phyloP scores from a whole-genome alignment of 2,797 vertebrate species.

The Chelon labrosus region DNA sequence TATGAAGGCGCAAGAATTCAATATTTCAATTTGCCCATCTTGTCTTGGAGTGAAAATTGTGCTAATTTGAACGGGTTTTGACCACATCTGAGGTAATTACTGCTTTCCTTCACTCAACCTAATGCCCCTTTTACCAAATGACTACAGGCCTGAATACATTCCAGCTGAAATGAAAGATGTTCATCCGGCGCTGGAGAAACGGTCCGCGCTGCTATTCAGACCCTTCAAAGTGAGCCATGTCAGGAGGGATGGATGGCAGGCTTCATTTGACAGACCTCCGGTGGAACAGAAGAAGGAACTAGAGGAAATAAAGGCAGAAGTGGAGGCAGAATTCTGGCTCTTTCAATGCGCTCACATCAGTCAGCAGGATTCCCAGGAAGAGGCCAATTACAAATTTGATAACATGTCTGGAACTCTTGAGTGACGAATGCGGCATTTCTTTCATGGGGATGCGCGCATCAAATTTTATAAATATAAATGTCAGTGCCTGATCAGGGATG shows the following conservation, averaged over 20 bases:
- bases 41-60: slow-evolving; percentile 28
- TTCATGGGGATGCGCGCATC: slow-evolving; percentile 80
- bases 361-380: slow-evolving; percentile 81
- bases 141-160: slow-evolving; percentile 63
- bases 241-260: slow-evolving; percentile 79
- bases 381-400: slow-evolving; percentile 90
- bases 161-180: slow-evolving; percentile 53
- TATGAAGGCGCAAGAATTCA: slow-evolving; percentile 41
- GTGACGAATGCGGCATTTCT: slow-evolving; percentile 91
- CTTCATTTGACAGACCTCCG: slow-evolving; percentile 73
- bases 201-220: slow-evolving; percentile 56
- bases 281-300: slow-evolving; percentile 26
- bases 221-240: slow-evolving; percentile 84
- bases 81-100: slow-evolving; percentile 58
- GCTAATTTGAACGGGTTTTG: slow-evolving; percentile 42
- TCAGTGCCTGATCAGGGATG: slow-evolving; percentile 85
- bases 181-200: slow-evolving; percentile 41
- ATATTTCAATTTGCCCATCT: slow-evolving; percentile 42
- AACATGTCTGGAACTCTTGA: slow-evolving; percentile 82
- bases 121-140: slow-evolving; percentile 55
- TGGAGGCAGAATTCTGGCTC: slow-evolving; percentile 59
- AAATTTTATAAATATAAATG: slow-evolving; percentile 84
- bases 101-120: slow-evolving; percentile 29
- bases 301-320: neutral
- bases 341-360: slow-evolving; percentile 80